Percentiles rank a stretch among this genome's conserved stretches.
These are phyloP conservation scores for Gouania willdenowi DNA, from an alignment of 2,797 vertebrate genomes.

Conservation along the genomic window DNA sequence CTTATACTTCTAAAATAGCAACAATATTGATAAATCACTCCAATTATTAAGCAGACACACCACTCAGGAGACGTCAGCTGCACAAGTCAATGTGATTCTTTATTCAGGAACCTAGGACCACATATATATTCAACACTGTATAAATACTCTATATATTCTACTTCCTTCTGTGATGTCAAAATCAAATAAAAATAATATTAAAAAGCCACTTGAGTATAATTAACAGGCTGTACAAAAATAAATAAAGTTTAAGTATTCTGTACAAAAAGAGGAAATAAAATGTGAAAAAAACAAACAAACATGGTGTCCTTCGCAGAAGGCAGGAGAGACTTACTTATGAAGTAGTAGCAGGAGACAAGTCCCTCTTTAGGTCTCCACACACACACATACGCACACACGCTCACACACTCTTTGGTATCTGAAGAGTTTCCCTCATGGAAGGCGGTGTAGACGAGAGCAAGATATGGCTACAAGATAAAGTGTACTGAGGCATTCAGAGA, in stretches of 20 bases:
- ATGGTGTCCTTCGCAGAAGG: conserved; percentile 89
- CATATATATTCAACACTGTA: conserved; percentile 77
- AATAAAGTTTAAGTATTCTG: conserved; percentile 96
- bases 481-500: conserved; percentile 53
- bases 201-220: conserved; percentile 87
- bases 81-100: conserved; percentile 76
- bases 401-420: conserved; percentile 65
- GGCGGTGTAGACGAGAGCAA: conserved; percentile 34
- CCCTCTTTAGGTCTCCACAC: conserved; percentile 63
- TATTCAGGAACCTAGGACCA: conserved; percentile 79
- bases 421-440: conserved; percentile 44
- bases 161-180: conserved; percentile 84
- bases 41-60: too few relatives aligned
- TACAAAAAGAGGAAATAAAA: conserved; percentile 77
- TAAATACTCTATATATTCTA: conserved; percentile 99
- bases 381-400: conserved; percentile 16
- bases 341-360: conserved; percentile 84
- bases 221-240: conserved; percentile 99
- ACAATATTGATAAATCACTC: too few relatives aligned
- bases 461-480: conserved; percentile 54
- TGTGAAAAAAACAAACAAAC: conserved; percentile 48
- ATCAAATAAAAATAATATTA: conserved; percentile 84
- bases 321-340: conserved; percentile 94
- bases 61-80: conserved; percentile 27
- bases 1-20: too few relatives aligned